phyloP scores from a whole-genome alignment of 2,888 invertebrate species.

The Timandra comae region DNA sequence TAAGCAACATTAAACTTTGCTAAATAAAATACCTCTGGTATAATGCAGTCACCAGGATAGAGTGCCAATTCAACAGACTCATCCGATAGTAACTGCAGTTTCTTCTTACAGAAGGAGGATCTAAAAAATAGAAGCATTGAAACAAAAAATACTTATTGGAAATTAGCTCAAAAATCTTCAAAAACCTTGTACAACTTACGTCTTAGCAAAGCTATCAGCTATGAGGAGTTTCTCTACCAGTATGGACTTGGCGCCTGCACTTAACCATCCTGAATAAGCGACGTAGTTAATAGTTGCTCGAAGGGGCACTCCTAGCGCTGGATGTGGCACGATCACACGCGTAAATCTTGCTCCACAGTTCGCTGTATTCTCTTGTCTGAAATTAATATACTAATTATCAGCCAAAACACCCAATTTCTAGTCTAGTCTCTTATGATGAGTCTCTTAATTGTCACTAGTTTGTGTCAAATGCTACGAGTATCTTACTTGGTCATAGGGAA shows the following conservation, averaged over 20 bases:
- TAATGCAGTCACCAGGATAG: constrained; percentile 86
- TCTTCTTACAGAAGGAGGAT: constrained; percentile 87
- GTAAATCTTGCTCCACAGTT: constrained; percentile 84
- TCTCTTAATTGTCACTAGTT: too few species aligned
- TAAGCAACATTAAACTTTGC: too few species aligned
- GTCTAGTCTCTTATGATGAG: too few species aligned
- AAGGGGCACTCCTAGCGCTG: constrained; percentile 85
- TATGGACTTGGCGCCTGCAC: constrained; percentile 87
- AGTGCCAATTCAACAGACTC: constrained; percentile 83
- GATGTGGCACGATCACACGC: constrained; percentile 92
- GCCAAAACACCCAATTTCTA: too few species aligned
- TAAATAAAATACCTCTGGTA: constrained; percentile 75
- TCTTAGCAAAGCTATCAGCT: constrained; percentile 89
- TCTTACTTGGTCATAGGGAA: constrained; percentile 90
- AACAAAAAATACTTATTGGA: too few species aligned
- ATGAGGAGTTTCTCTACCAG: constrained; percentile 88
- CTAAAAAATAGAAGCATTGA: too few species aligned
- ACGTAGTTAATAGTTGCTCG: constrained; percentile 87
- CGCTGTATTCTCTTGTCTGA: constrained; percentile 86
- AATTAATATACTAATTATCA: too few species aligned
- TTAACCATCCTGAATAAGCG: constrained; percentile 93
- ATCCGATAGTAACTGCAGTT: constrained; percentile 84
- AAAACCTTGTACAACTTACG: constrained; percentile 56
- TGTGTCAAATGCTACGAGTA: too few species aligned
- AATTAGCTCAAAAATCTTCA: not conserved